These are phyloP conservation scores for Emys orbicularis DNA, from an alignment of 2,797 vertebrate genomes.

Conservation along the genomic window DNA sequence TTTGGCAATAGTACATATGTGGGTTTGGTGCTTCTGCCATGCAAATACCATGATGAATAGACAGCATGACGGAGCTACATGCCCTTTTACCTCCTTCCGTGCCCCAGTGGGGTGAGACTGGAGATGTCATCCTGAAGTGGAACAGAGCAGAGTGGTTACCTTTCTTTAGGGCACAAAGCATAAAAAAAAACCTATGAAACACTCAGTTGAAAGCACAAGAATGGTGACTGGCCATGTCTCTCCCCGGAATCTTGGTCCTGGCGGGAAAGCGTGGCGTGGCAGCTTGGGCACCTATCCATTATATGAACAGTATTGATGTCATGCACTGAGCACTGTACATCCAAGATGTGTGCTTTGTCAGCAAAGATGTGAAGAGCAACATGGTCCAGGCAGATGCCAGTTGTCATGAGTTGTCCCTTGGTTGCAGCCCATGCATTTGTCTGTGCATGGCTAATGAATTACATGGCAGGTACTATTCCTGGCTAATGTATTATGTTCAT, in stretches of 20 bases:
- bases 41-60: too few species aligned
- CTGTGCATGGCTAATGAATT: background rate
- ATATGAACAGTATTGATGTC: background rate
- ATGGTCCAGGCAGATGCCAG: background rate
- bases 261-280: background rate
- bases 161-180: background rate
- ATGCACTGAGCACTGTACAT: fast-evolving
- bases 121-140: too few species aligned
- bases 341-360: fast-evolving
- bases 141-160: background rate
- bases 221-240: background rate
- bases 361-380: background rate
- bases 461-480: background rate
- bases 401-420: background rate
- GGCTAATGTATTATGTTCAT: background rate
- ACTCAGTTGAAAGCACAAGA: background rate
- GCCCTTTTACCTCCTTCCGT: background rate
- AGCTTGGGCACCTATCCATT: background rate
- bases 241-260: background rate
- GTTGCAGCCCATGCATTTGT: background rate
- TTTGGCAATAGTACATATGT: background rate
- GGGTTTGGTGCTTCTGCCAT: background rate
- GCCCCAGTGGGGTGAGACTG: background rate
- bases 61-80: too few species aligned
- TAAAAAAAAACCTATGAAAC: background rate